phyloP scores from a whole-genome alignment of 1,140 invertebrate genomes.

The Antheraea mylitta region DNA sequence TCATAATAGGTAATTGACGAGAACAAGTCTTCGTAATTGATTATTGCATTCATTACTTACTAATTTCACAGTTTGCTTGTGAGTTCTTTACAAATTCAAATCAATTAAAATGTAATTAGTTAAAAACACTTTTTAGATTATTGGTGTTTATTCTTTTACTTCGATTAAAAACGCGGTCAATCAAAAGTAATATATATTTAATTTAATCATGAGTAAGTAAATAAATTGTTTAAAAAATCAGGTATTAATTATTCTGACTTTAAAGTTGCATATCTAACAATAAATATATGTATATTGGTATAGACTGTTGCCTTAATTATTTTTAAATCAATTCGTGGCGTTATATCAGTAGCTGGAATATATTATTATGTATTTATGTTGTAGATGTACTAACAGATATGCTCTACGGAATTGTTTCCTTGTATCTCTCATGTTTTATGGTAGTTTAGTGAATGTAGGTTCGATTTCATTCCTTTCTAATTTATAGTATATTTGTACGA shows the following conservation, averaged over 20 bases:
- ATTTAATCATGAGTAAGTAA: too few species aligned
- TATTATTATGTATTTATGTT: constrained; percentile 54
- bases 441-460: constrained; percentile 38
- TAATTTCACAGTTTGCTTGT: too few species aligned
- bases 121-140: too few species aligned
- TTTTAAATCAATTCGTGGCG: constrained; percentile 41
- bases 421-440: constrained; percentile 25
- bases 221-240: too few species aligned
- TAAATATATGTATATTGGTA: constrained; percentile 28
- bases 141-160: too few species aligned
- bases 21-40: too few species aligned
- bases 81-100: too few species aligned
- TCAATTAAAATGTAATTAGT: too few species aligned
- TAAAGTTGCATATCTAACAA: constrained; percentile 21
- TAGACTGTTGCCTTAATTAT: constrained; percentile 59
- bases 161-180: too few species aligned
- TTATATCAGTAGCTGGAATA: constrained; percentile 40
- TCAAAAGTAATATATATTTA: too few species aligned
- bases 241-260: too few species aligned
- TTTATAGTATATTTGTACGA: constrained; percentile 18
- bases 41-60: too few species aligned
- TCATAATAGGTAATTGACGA: neutral
- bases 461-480: constrained; percentile 38
- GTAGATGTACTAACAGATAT: constrained; percentile 28
- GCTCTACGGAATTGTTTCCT: constrained; percentile 51